These are phyloP conservation scores for Campoletis raptor DNA, from an alignment of 2,888 invertebrate species.

Conservation along the genomic window DNA sequence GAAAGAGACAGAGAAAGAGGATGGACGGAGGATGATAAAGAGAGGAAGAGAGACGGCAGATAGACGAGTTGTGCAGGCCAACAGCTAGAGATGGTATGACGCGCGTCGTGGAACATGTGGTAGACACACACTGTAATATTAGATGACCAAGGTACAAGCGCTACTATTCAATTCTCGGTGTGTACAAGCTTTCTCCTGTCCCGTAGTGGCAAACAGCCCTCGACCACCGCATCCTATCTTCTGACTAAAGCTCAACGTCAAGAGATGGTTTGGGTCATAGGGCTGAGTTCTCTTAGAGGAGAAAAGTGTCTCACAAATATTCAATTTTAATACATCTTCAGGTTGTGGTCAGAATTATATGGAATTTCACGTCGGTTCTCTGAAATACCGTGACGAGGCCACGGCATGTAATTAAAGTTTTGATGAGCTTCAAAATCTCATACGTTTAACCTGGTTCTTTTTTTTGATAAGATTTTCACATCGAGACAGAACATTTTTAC, in stretches of 20 bases:
- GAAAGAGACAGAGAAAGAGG: slow-evolving; percentile 34
- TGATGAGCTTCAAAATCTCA: not conserved
- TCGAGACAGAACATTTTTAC: no score
- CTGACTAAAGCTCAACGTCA: slow-evolving; percentile 23
- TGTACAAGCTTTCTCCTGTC: slow-evolving; percentile 53
- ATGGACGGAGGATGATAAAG: slow-evolving; percentile 26
- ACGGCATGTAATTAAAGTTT: not conserved
- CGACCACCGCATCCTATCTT: slow-evolving; percentile 22
- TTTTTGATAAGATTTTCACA: not conserved
- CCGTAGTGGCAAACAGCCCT: slow-evolving; percentile 33
- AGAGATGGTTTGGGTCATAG: slow-evolving; percentile 22
- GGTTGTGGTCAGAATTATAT: slow-evolving; percentile 21
- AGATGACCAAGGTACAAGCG: slow-evolving; percentile 62
- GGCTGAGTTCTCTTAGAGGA: slow-evolving; percentile 18
- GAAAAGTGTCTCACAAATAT: slow-evolving; percentile 40
- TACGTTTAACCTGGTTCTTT: not conserved
- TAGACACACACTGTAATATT: slow-evolving; percentile 67
- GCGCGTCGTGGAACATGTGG: slow-evolving; percentile 77
- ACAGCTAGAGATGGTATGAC: slow-evolving; percentile 73
- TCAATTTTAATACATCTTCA: slow-evolving; percentile 50
- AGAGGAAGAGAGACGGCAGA: slow-evolving; percentile 17
- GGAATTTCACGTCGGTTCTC: slow-evolving; percentile 22
- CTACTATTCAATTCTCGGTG: slow-evolving; percentile 78
- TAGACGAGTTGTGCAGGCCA: slow-evolving; percentile 40
- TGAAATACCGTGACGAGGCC: not conserved